phyloP scores from a whole-genome alignment of 2,888 invertebrate genomes.

The Allolobophora icterica region DNA sequence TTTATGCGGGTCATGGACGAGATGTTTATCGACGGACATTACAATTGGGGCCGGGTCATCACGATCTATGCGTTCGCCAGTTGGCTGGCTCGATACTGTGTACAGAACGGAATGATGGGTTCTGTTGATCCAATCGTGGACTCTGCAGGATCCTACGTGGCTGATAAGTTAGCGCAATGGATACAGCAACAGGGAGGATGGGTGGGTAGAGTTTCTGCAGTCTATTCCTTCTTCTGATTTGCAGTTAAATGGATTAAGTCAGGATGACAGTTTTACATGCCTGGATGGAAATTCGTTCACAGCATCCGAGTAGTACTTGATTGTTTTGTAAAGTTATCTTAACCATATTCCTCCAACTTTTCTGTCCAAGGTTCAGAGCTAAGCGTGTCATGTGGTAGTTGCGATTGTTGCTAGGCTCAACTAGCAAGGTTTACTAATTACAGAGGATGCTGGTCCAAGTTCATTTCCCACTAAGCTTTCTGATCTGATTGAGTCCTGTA shows the following conservation, averaged over 20 bases:
- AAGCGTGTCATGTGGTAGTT: neutral
- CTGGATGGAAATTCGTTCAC: too few species aligned
- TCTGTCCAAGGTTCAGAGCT: too few species aligned
- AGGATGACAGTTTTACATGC: too few species aligned
- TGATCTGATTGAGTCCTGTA: neutral
- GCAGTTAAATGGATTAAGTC: neutral
- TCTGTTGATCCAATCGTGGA: slow-evolving; percentile 40
- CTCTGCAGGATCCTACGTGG: slow-evolving; percentile 61
- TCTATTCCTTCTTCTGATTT: neutral
- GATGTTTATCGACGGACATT: slow-evolving; percentile 61
- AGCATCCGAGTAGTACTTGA: too few species aligned
- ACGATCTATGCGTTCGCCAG: slow-evolving; percentile 62
- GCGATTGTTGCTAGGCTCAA: neutral
- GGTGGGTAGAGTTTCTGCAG: slow-evolving; percentile 41
- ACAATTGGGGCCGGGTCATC: slow-evolving; percentile 63
- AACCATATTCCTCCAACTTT: too few species aligned
- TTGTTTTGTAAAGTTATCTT: too few species aligned
- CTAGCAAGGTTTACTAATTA: neutral
- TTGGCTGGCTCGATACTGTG: slow-evolving; percentile 54
- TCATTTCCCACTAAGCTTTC: neutral
- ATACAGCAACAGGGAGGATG: slow-evolving; percentile 62
- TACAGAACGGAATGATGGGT: slow-evolving; percentile 30
- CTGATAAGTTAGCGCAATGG: slow-evolving; percentile 59
- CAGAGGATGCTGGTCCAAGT: neutral
- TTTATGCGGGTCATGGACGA: slow-evolving; percentile 57